Base-by-base conservation (phyloP, 2,888 invertebrate species). In the Phytoseiulus persimilis region DNA sequence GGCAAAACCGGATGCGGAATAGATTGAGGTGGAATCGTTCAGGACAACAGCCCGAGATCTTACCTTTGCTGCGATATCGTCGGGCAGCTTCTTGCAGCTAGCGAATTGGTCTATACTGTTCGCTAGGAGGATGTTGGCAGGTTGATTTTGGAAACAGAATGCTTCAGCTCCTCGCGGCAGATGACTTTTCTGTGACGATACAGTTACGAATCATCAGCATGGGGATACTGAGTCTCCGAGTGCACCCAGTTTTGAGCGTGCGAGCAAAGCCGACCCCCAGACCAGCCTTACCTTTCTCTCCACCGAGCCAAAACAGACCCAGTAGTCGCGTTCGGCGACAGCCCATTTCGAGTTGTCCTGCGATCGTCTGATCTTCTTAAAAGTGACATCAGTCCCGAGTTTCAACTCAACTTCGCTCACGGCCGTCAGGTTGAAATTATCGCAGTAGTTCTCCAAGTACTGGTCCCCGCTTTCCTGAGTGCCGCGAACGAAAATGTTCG, bases 91-190 rank as follows among this genome's bases (percentile, higher is more conserved):
- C 33, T 87, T 31, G 87, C 87, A 87, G 39, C 28, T 87, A 23
- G 87, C 32, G 18, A 87, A 87, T 32, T 28, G n/a, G 11, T 87
- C 87, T 1, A 87, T 87, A 32, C 87, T 87, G 87, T 87, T 87
- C 32, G 87, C 87, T 45, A 87, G 23, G 9, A 87, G 39, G 87
- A 87, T 87, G 39, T 33, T 87, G 87, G 87, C 87, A 87, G 87
- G 87, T 23, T 87, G 87, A 31, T 87, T 87, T 45, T 87, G 87
- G 87, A 87, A 87, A 33, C 87, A 87, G 87, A 87, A 87, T 11
- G 45, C 87, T 33, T 87, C 87, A 33, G 32, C 87, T 39, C 87
- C 87, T 23, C 87, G 87, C 28, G 87, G 87, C 32, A 87, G 87
- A 32, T 87, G 87, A 33, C 33, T 32, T 31, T 87, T 87, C 87